These are phyloP conservation scores for Aeoliscus strigatus DNA, from an alignment of 2,797 vertebrate genomes.

Conservation along the genomic window DNA sequence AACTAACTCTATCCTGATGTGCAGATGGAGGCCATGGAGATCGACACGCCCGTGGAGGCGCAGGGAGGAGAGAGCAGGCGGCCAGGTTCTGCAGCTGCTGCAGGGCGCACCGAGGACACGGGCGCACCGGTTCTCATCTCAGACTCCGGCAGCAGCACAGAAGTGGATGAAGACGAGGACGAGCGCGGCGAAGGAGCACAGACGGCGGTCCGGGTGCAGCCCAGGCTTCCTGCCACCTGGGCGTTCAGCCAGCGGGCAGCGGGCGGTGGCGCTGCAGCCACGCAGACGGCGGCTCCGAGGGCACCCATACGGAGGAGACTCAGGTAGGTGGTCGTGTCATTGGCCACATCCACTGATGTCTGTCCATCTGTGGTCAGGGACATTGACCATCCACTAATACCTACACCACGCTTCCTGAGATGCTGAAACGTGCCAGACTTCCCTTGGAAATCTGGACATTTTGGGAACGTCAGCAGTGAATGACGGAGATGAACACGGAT, in stretches of 20 bases:
- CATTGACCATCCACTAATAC: too few species aligned
- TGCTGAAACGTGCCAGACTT: too few species aligned
- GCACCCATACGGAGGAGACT: constrained; percentile 45
- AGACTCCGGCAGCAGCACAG: constrained; percentile 72
- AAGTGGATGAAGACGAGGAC: constrained; percentile 38
- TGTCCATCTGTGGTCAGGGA: too few species aligned
- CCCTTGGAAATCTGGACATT: too few species aligned
- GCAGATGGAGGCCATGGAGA: constrained; percentile 85
- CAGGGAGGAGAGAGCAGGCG: neutral
- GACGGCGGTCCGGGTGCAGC: neutral
- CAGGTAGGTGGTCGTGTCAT: constrained; percentile 54
- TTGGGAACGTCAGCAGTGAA: too few species aligned
- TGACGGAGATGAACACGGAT: too few species aligned
- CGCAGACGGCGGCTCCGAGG: constrained; percentile 11
- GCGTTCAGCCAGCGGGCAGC: constrained; percentile 58
- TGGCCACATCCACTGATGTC: too few species aligned
- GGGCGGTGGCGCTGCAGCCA: constrained; percentile 6
- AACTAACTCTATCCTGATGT: neutral
- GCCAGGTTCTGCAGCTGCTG: neutral
- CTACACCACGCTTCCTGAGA: too few species aligned
- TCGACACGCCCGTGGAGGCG: constrained; percentile 62
- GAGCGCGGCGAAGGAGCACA: neutral
- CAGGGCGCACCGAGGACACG: constrained; percentile 7
- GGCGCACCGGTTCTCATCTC: constrained; percentile 31
- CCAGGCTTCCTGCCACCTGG: constrained; percentile 59